These are phyloP conservation scores for Proteles cristata DNA, from an alignment of 2,113 vertebrate species.

Conservation along the genomic window DNA sequence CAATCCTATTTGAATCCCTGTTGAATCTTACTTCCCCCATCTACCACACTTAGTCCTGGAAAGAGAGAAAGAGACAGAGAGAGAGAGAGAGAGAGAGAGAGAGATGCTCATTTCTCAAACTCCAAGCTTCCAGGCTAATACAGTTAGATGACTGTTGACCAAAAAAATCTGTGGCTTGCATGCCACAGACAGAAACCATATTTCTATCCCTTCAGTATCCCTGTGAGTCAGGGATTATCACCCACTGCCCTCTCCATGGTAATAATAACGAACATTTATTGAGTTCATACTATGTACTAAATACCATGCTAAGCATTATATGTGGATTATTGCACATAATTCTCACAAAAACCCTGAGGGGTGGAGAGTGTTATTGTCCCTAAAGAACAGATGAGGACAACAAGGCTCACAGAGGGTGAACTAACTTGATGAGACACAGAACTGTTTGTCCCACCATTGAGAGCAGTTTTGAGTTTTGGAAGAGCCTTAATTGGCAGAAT, in stretches of 20 bases:
- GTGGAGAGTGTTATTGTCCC: neutral
- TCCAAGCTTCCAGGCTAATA: neutral
- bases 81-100: neutral
- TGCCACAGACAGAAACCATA: neutral
- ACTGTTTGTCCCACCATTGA: neutral
- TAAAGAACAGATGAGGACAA: constrained; percentile 28
- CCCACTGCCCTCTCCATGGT: neutral
- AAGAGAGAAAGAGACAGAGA: neutral
- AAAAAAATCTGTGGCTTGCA: neutral
- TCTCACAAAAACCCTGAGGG: neutral
- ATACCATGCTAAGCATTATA: neutral
- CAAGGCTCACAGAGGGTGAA: neutral
- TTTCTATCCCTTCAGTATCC: neutral
- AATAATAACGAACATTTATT: neutral
- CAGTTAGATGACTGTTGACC: neutral
- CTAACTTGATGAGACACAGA: neutral
- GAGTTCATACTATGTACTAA: neutral
- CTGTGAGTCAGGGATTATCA: neutral
- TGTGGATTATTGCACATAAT: neutral
- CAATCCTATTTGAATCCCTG: neutral
- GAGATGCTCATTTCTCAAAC: neutral
- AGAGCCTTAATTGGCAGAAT: constrained; percentile 19
- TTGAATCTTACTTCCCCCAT: neutral
- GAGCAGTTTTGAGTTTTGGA: neutral
- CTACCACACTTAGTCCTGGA: neutral